Percentiles rank a stretch among this genome's conserved stretches.
Evolutionary conservation across 2,797 vertebrate genomes (phyloP).

Genomic region (Apogon hyalosoma): DNA sequence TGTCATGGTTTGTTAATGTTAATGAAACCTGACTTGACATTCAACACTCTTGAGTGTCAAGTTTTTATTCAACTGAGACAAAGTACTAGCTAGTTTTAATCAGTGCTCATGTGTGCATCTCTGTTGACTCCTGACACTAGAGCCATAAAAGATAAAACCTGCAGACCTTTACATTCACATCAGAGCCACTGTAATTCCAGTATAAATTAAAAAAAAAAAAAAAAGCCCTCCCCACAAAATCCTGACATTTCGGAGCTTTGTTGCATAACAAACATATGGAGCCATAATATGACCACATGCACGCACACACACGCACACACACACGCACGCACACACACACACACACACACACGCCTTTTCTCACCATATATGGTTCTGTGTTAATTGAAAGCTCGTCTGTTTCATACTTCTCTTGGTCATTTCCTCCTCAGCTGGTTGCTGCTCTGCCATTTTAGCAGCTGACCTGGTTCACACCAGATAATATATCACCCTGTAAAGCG

Average conservation of each 20-base stretch:
- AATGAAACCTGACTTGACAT: neutral
- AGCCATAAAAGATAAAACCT: neutral
- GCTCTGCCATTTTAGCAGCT: constrained; percentile 50
- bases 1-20: neutral
- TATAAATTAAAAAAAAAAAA: neutral
- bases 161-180: neutral
- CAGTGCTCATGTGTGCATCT: neutral
- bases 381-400: constrained; percentile 61
- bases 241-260: neutral
- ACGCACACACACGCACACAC: too few species aligned
- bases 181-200: neutral
- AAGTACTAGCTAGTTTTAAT: neutral
- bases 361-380: neutral
- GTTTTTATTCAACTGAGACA: too few species aligned
- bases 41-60: neutral
- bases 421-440: constrained; percentile 50
- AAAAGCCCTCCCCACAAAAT: neutral
- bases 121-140: neutral
- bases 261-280: neutral
- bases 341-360: neutral
- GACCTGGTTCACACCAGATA: constrained; percentile 76
- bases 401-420: constrained; percentile 39
- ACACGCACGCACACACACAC: too few species aligned
- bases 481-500: constrained; percentile 71
- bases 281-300: neutral